Base-by-base conservation (phyloP, 2,888 invertebrate species). In the Plebejus melissa region DNA sequence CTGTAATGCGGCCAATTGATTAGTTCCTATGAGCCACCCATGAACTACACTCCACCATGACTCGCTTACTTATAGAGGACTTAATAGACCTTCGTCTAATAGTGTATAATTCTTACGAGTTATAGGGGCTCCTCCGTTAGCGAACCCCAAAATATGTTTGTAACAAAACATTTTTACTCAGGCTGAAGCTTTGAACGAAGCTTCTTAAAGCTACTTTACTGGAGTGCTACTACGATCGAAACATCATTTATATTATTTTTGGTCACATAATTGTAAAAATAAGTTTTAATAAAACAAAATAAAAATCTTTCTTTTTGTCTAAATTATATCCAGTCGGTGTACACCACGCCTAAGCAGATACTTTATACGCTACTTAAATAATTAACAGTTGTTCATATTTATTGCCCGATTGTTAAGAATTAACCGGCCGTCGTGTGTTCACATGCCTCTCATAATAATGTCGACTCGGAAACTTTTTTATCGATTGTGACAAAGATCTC, bases 1-100 rank as follows among this genome's bases (percentile, higher is more conserved):
- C 54, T 54, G 16, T 54, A 54, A 54, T n/a, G 54, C 38, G 69
- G 36, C 54, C 57, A 69, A 70, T 75, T 75, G 70, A 75, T 75
- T 54, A 74, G 41, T 69, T 69, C 74, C 74, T 75, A 74, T 75
- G 69, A 79, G 76, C 70, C 69, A 69, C 58, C 75, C 74, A 77
- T 78, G 77, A 77, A 78, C 60, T 22, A 60, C 28, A 60, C 60
- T 28, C 60, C 9, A 28, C 22, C 60, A 28, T 4, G 4, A 60
- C 22, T 28, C 2, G 11, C 28, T 22, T 11, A 28, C 28, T 28
- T 28, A 3, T 22, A 60, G 28, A 60, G 28, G 22, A 60, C 9
- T 22, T 11, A 54, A 13, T 54, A 16, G 4, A 46, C 16, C 16
- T 54, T 16, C 54, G 32, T 32, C 32, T 32, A 32, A 32, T 54